Evolutionary conservation across 2,888 invertebrate genomes (phyloP).

Genomic region (Tinea semifulvella): DNA sequence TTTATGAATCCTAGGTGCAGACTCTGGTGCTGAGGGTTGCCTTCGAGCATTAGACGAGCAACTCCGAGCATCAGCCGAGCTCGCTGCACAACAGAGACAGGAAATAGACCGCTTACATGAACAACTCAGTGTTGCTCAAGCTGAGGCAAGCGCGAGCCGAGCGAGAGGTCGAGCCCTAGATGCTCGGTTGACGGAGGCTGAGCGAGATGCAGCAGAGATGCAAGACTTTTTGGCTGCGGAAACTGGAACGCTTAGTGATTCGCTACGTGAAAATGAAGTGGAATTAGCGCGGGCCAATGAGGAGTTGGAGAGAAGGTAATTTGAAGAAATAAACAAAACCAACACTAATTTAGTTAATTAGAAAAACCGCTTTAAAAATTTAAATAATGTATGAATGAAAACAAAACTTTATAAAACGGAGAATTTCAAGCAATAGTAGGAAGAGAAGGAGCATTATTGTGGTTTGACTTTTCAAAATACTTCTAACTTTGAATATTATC

Average conservation of each 20-base stretch:
- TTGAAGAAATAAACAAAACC: background rate
- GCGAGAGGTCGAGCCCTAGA: slow-evolving; percentile 73
- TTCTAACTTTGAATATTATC: too few relatives aligned
- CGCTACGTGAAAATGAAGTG: slow-evolving; percentile 78
- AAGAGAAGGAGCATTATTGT: too few relatives aligned
- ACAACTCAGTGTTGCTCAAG: slow-evolving; percentile 29
- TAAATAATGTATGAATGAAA: too few relatives aligned
- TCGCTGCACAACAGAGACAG: slow-evolving; percentile 77
- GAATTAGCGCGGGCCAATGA: slow-evolving; percentile 58
- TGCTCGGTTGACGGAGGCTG: slow-evolving; percentile 79
- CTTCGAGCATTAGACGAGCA: slow-evolving; percentile 79
- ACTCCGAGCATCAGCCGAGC: slow-evolving; percentile 77
- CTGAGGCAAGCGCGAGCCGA: slow-evolving; percentile 76
- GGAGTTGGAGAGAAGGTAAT: slow-evolving; percentile 47
- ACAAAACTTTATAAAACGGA: too few relatives aligned
- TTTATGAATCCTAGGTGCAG: slow-evolving; percentile 45
- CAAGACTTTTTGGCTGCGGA: slow-evolving; percentile 90
- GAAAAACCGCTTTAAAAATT: background rate
- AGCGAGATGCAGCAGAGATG: slow-evolving; percentile 82
- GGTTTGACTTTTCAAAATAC: too few relatives aligned
- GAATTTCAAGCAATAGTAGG: too few relatives aligned
- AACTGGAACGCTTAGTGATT: slow-evolving; percentile 81
- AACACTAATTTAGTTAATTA: background rate
- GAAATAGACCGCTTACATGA: slow-evolving; percentile 78
- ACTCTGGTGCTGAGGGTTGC: slow-evolving; percentile 73